Conservation (phyloP, 2,797 vertebrate genomes). For the Danio albolineatus region DNA sequence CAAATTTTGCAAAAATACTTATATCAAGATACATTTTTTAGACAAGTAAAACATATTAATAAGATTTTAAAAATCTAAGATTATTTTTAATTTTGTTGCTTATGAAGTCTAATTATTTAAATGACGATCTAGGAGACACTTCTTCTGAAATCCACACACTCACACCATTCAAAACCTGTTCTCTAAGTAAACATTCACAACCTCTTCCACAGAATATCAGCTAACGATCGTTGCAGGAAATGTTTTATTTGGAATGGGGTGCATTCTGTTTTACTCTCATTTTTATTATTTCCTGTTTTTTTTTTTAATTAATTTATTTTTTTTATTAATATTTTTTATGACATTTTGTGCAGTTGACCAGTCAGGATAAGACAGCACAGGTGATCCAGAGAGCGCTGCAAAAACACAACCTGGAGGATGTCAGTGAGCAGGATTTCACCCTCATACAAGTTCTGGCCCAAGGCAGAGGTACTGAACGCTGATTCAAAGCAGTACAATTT, state of each 20-base stretch:
- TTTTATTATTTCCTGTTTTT: no score
- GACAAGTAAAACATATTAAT: no score
- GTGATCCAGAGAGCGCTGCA: slow-evolving; percentile 87
- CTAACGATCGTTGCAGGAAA: not conserved
- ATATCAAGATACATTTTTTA: no score
- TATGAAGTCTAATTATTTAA: not conserved
- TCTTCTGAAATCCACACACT: not conserved
- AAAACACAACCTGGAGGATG: slow-evolving; percentile 85
- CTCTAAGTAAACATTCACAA: not conserved
- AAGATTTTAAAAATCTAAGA: no score
- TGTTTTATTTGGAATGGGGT: not conserved
- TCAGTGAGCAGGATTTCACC: slow-evolving; percentile 75
- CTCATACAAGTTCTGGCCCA: slow-evolving; percentile 84
- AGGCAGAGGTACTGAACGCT: slow-evolving; percentile 72
- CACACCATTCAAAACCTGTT: not conserved
- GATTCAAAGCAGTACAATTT: not conserved
- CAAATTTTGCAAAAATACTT: no score
- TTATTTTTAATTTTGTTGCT: not conserved
- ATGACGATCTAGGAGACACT: not conserved
- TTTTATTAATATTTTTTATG: not conserved
- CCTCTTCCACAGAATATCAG: not conserved
- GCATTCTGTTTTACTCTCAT: not conserved
- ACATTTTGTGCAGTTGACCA: slow-evolving; percentile 80
- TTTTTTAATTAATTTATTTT: not conserved
- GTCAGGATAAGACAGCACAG: slow-evolving; percentile 89